Conservation (phyloP, 2,888 invertebrate species). For the Entomobrya multifasciata region DNA sequence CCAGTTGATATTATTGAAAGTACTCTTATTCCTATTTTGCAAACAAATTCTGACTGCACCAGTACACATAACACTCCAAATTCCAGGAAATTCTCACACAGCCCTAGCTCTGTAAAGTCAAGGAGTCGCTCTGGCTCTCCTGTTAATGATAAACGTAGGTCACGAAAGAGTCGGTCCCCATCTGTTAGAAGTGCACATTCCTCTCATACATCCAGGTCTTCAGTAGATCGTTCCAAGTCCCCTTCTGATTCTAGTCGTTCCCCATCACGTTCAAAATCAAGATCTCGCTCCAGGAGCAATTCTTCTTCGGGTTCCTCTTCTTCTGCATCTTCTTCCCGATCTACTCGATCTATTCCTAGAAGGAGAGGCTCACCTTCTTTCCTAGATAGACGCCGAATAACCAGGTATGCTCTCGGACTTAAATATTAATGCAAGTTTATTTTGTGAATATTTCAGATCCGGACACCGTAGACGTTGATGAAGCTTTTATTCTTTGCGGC, state of each 20-base stretch:
- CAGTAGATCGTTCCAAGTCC: conserved; percentile 63
- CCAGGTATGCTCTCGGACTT: conserved; percentile 91
- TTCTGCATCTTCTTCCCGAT: conserved; percentile 58
- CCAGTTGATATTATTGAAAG: conserved; percentile 73
- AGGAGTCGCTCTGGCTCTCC: conserved; percentile 67
- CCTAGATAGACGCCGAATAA: conserved; percentile 94
- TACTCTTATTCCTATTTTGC: conserved; percentile 73
- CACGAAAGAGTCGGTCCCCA: conserved; percentile 62
- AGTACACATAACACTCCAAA: conserved; percentile 54
- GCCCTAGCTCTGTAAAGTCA: conserved; percentile 65
- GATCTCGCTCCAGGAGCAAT: conserved; percentile 69
- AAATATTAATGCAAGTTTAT: conserved; percentile 76
- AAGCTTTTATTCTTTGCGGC: conserved; percentile 38
- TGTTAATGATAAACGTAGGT: conserved; percentile 50
- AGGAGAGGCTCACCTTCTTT: conserved; percentile 97
- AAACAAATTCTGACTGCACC: conserved; percentile 55
- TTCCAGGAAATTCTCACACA: conserved; percentile 58
- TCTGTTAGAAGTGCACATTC: conserved; percentile 64
- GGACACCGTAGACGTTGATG: conserved; percentile 60
- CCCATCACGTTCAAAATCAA: conserved; percentile 73
- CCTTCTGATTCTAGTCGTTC: conserved; percentile 73
- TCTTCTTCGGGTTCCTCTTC: conserved; percentile 63
- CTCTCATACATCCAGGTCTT: conserved; percentile 74
- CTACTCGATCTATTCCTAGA: conserved; percentile 88
- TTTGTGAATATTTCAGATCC: conserved; percentile 79